Base-by-base conservation (phyloP, 2,797 vertebrate genomes). In the Manis pentadactyla region DNA sequence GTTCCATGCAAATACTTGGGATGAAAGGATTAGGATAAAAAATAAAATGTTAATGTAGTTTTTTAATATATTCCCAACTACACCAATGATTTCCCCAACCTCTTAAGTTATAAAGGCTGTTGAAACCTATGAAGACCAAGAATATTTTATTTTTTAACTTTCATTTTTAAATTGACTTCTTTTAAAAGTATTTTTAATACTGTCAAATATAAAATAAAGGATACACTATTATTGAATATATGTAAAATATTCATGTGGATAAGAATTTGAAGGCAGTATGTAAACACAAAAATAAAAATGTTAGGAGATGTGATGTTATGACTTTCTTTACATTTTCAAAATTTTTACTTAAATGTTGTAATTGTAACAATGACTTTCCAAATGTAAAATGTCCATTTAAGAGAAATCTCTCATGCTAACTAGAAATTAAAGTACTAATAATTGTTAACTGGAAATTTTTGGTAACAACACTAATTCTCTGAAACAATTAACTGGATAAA, bases 221-320 rank as follows among this genome's bases (percentile, higher is more conserved):
- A 71, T 59, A 90, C 25, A 93, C 10, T 81, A 29, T 57, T 93
- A 74, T 23, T 89, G 10, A 3, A 83, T n/a, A 61, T 92, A 97
- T 4, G 84, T 79, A 88, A 91, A 96, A 92, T 82, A 82, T 23
- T 7, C 42, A 71, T 42, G 63, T 84, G 46, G 21, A 87, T 23
- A 90, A 94, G 29, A 92, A 87, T 10, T 64, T 83, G 13, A 94
- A 73, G 53, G 19, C 1, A 83, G 75, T 84, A 61, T 29, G 4
- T 15, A 96, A 92, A 87, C 90, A 78, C 42, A 63, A 75, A 75
- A 90, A 37, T 84, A 55, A 90, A 94, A 97, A 61, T 79, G 53
- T 51, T 93, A 90, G 2, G 46, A 46, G 29, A 23, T 71, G 29
- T 74, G 7, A 87, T 75, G 15, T 49, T 84, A 77, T 23, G 1